These are phyloP conservation scores for Callimorpha dominula DNA, from an alignment of 2,888 invertebrate species.

Conservation along the genomic window DNA sequence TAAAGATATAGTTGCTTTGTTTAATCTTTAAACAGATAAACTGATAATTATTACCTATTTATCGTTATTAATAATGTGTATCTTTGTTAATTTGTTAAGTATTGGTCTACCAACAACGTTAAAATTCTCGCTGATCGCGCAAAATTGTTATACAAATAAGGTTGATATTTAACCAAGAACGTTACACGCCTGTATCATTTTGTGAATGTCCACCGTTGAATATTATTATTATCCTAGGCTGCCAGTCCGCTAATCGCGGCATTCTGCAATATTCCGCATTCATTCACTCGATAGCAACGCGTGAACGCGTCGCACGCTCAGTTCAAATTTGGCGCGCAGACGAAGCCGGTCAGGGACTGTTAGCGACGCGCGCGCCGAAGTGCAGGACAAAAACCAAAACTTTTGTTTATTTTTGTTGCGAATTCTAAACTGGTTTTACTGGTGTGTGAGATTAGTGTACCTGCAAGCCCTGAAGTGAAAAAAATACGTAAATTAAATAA, in stretches of 20 bases:
- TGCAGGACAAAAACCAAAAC: constrained; percentile 59
- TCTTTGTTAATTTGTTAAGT: neutral
- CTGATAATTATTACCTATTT: too few relatives aligned
- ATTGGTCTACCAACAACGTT: neutral
- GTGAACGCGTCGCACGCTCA: constrained; percentile 46
- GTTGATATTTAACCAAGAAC: constrained; percentile 39
- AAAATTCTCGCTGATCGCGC: constrained; percentile 7
- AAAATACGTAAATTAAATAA: constrained; percentile 21
- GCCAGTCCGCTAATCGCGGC: constrained; percentile 46
- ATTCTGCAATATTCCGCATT: constrained; percentile 54
- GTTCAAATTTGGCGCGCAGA: constrained; percentile 82
- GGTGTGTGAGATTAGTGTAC: constrained; percentile 40
- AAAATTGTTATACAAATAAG: constrained; percentile 46
- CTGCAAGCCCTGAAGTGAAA: constrained; percentile 34
- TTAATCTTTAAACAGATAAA: too few relatives aligned
- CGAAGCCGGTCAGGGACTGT: constrained; percentile 25
- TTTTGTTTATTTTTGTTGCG: constrained; percentile 67
- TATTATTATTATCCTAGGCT: constrained; percentile 37
- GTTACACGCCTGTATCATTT: constrained; percentile 48
- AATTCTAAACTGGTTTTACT: constrained; percentile 58
- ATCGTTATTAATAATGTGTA: too few relatives aligned
- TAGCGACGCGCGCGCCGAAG: constrained; percentile 51
- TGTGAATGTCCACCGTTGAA: constrained; percentile 45
- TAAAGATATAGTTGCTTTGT: too few relatives aligned
- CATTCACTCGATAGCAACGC: constrained; percentile 44